Conservation (phyloP, 2,113 vertebrate species). For the Gallinago paraguaiae region DNA sequence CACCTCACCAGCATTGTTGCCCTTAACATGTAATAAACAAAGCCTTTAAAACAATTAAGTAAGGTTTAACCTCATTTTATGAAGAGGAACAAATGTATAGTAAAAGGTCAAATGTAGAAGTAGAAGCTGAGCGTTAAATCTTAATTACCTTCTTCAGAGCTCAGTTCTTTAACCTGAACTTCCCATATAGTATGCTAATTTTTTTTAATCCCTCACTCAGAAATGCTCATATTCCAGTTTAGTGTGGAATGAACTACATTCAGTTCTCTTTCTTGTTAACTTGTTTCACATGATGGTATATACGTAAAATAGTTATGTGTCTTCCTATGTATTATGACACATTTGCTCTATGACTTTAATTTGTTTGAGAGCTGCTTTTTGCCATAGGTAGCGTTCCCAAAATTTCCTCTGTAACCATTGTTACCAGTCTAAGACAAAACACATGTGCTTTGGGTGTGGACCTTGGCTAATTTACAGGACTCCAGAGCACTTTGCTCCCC, state of each 20-base stretch:
- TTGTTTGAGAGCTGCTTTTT: background rate
- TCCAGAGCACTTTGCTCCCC: conserved; percentile 19
- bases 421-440: background rate
- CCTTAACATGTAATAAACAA: background rate
- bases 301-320: background rate
- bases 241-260: background rate
- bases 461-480: background rate
- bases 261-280: background rate
- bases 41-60: background rate
- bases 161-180: background rate
- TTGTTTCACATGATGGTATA: background rate
- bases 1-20: no score
- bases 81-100: background rate
- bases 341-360: background rate
- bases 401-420: background rate
- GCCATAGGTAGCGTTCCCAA: background rate
- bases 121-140: background rate
- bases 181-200: background rate
- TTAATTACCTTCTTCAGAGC: background rate
- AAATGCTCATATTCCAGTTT: background rate
- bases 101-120: background rate
- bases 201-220: background rate
- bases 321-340: background rate
- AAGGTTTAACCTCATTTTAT: background rate
- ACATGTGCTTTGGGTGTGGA: background rate